phyloP scores from a whole-genome alignment of 2,888 invertebrate genomes.

The Trachelus tabidus region DNA sequence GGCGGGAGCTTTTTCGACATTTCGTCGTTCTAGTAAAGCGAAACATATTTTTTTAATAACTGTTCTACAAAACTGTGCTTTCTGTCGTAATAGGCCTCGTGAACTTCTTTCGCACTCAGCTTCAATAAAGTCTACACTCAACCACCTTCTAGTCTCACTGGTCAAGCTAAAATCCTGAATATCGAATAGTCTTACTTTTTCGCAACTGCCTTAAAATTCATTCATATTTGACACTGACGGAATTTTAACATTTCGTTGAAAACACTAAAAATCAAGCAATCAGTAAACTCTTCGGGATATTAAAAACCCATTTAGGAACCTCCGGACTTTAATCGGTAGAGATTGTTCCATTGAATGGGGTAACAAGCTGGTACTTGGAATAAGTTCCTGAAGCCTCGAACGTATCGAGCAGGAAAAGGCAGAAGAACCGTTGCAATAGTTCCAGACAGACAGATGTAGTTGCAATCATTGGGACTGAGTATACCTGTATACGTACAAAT shows the following conservation, averaged over 20 bases:
- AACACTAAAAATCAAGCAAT: not conserved
- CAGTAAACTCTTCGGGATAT: conserved; percentile 41
- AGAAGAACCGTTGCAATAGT: not conserved
- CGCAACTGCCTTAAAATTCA: not conserved
- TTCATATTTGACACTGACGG: not conserved
- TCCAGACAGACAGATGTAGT: not conserved
- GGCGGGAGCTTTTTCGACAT: no score
- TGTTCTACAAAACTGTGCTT: no score
- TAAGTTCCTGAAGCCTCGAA: not conserved
- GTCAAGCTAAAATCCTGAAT: not conserved
- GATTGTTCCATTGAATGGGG: not conserved
- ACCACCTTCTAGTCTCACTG: no score
- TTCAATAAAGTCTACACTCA: no score
- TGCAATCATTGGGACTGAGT: not conserved
- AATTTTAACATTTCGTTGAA: not conserved
- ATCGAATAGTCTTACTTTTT: not conserved
- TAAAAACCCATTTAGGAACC: conserved; percentile 43
- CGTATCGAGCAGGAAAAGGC: not conserved
- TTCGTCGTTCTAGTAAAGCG: no score
- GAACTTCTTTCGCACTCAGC: no score
- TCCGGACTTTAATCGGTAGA: conserved; percentile 33
- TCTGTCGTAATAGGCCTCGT: no score
- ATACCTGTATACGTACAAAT: not conserved
- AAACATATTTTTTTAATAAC: no score
- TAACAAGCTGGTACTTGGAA: not conserved